Evolutionary conservation across 1,140 invertebrate species (phyloP).

Genomic region (Arion vulgaris): DNA sequence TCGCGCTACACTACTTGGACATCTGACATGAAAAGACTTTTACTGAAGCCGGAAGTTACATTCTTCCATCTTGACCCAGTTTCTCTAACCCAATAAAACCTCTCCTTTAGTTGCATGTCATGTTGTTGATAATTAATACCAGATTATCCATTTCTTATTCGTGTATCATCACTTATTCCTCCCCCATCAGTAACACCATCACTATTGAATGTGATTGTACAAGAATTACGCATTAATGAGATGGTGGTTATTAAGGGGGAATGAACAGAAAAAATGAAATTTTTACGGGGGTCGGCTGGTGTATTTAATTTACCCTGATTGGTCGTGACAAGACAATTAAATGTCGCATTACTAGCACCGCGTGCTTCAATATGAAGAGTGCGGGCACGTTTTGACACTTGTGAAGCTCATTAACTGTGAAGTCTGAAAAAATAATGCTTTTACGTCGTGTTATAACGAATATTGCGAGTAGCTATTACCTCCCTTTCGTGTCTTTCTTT

Average conservation of each 20-base stretch:
- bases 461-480: slow-evolving; percentile 5
- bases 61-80: slow-evolving; percentile 11
- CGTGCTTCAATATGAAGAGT: not conserved
- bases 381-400: slow-evolving; percentile 1
- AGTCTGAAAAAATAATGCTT: not conserved
- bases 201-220: not conserved
- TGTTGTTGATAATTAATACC: not conserved
- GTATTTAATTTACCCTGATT: slow-evolving; percentile 17
- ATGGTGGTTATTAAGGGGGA: not conserved
- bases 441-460: not conserved
- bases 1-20: not conserved
- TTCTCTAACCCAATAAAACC: not conserved
- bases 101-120: not conserved
- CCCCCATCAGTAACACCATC: not conserved
- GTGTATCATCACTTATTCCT: not conserved
- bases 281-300: not conserved
- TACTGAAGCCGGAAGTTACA: not conserved
- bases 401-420: not conserved
- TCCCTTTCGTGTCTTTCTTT: not conserved
- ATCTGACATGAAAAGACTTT: slow-evolving; percentile 8
- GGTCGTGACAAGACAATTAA: slow-evolving; percentile 18
- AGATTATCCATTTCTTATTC: not conserved
- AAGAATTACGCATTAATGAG: not conserved
- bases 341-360: not conserved
- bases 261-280: not conserved